Evolutionary conservation across 1,140 invertebrate species (phyloP).

Genomic region (Drosophila yakuba): DNA sequence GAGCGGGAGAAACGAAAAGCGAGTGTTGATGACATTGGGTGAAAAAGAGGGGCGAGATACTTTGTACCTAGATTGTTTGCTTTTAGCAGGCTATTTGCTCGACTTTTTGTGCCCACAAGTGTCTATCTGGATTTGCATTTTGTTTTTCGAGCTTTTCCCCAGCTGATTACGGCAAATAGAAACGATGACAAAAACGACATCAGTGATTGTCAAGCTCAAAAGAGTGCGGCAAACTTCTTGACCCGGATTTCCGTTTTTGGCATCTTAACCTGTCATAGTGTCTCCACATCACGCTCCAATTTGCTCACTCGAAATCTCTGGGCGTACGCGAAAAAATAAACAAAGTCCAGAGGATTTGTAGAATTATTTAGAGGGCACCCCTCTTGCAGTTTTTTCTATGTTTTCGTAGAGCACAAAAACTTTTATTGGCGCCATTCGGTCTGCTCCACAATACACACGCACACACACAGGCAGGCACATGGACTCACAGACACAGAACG

Average conservation of each 20-base stretch:
- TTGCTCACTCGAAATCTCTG: conserved; percentile 25
- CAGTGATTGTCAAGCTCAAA: conserved; percentile 31
- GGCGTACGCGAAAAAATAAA: conserved; percentile 11
- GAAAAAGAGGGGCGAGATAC: not conserved
- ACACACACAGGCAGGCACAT: not conserved
- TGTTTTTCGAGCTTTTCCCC: conserved; percentile 13
- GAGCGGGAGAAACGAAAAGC: conserved; percentile 1
- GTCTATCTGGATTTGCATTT: conserved; percentile 54
- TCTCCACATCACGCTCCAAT: conserved; percentile 18
- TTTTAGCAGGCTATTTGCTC: conserved; percentile 38
- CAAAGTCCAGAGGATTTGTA: conserved; percentile 25
- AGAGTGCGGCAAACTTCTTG: conserved; percentile 8
- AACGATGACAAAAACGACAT: conserved; percentile 14
- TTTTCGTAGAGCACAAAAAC: conserved; percentile 46
- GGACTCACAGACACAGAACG: conserved; percentile 9
- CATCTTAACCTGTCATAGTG: conserved; percentile 22
- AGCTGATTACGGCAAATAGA: conserved; percentile 60
- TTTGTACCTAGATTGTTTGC: conserved; percentile 50
- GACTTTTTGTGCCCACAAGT: conserved; percentile 7
- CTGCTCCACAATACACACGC: conserved; percentile 53
- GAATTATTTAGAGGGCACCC: conserved; percentile 10
- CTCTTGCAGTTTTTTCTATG: conserved; percentile 2
- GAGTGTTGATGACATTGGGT: conserved; percentile 1
- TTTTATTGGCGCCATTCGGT: conserved; percentile 78
- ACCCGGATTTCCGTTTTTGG: conserved; percentile 4